Conservation (phyloP, 2,113 vertebrate species). For the Cinclus mexicanus region DNA sequence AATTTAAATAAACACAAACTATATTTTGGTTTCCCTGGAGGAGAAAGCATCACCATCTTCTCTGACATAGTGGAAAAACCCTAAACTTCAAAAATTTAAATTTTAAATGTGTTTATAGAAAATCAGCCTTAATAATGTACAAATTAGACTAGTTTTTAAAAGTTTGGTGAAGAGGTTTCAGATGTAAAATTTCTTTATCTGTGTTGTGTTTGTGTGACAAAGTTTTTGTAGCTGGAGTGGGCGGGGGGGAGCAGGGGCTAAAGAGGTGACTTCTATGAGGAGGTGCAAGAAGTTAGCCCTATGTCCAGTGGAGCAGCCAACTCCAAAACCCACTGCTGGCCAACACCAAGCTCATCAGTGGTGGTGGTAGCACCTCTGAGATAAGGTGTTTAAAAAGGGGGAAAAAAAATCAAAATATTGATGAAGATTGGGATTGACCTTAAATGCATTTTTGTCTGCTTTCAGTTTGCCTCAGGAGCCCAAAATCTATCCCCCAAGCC, state of each 20-base stretch:
- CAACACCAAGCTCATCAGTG: background rate
- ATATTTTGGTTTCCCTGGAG: background rate
- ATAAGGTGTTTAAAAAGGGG: background rate
- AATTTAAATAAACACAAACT: background rate
- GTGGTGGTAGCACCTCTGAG: fast-evolving
- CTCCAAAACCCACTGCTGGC: fast-evolving
- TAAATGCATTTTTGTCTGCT: background rate
- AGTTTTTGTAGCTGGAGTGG: background rate
- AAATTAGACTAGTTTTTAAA: background rate
- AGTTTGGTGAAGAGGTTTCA: background rate
- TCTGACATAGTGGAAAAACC: background rate
- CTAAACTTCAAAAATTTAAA: background rate
- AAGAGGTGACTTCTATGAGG: background rate
- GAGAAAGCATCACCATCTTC: background rate
- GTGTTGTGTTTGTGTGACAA: background rate
- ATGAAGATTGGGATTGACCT: background rate
- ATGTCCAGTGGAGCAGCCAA: background rate
- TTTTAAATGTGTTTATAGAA: background rate
- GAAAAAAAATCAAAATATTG: background rate
- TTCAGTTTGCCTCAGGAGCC: background rate
- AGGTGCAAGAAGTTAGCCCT: background rate
- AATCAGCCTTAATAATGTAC: background rate
- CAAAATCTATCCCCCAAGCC: fast-evolving
- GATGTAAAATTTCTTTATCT: background rate
- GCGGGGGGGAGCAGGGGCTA: background rate